phyloP scores from a whole-genome alignment of 2,797 vertebrate genomes.

The Martes flavigula region DNA sequence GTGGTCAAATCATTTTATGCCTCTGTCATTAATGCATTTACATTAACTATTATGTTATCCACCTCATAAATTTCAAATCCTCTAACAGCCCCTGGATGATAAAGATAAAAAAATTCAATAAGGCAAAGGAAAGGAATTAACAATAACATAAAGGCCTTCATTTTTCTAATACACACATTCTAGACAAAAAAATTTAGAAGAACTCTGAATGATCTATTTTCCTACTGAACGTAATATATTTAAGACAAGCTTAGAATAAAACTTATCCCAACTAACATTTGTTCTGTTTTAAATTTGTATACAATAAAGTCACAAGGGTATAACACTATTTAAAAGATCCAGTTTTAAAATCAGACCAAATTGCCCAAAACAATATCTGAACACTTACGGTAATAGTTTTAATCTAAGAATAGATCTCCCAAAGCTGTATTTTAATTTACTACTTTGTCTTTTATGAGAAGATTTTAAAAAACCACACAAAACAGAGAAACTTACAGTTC shows the following conservation, averaged over 20 bases:
- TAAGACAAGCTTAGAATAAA: constrained; percentile 8
- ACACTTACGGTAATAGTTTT: not conserved
- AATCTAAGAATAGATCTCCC: not conserved
- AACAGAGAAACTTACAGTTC: constrained; percentile 93
- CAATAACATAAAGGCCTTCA: not conserved
- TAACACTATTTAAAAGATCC: not conserved
- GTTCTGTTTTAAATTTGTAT: not conserved
- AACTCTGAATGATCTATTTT: not conserved
- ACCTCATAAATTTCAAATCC: not conserved
- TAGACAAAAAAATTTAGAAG: not conserved
- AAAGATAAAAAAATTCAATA: not conserved
- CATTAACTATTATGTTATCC: not conserved
- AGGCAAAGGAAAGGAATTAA: not conserved
- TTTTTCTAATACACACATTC: constrained; percentile 17
- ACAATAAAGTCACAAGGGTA: not conserved
- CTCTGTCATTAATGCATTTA: constrained; percentile 15
- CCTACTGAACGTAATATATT: not conserved
- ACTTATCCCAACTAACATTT: not conserved
- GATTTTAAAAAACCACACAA: not conserved
- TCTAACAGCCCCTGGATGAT: not conserved
- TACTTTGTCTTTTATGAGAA: constrained; percentile 6
- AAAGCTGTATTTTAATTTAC: constrained; percentile 22
- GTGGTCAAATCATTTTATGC: not conserved
- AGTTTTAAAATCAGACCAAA: constrained; percentile 26
- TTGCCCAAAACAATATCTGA: not conserved